These are phyloP conservation scores for Myioborus miniatus DNA, from an alignment of 2,797 vertebrate genomes.

Conservation along the genomic window DNA sequence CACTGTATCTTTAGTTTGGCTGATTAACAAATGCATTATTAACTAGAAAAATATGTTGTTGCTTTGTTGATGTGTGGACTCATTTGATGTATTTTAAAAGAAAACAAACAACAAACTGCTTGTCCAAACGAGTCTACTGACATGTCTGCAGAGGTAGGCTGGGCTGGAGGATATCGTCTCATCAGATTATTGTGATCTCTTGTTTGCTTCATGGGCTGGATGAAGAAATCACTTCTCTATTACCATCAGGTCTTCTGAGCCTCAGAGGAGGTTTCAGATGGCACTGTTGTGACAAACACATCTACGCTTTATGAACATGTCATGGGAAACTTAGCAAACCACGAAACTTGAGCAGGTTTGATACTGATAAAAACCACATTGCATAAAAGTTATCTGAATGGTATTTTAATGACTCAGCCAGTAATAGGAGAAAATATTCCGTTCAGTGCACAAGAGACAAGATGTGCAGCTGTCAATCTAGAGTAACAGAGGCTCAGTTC, in stretches of 20 bases:
- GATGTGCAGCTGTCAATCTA: not conserved
- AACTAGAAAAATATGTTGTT: slow-evolving; percentile 47
- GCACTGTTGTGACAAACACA: not conserved
- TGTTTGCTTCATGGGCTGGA: slow-evolving; percentile 9
- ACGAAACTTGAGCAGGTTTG: not conserved
- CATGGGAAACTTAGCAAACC: not conserved
- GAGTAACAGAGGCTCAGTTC: not conserved
- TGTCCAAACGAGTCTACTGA: slow-evolving; percentile 49
- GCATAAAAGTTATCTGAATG: not conserved
- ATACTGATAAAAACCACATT: not conserved
- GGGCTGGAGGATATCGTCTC: slow-evolving; percentile 7
- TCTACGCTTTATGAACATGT: not conserved
- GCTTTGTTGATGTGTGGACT: slow-evolving; percentile 42
- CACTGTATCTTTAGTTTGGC: slow-evolving; percentile 25
- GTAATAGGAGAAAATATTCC: not conserved
- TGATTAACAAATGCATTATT: slow-evolving; percentile 19
- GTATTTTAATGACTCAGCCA: not conserved
- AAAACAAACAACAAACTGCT: slow-evolving; percentile 54
- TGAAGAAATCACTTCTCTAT: slow-evolving; percentile 48
- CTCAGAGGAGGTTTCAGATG: slow-evolving; percentile 7
- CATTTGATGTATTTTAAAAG: slow-evolving; percentile 58
- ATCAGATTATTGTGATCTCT: slow-evolving; percentile 43
- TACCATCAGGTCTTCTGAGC: not conserved
- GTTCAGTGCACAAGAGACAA: not conserved
- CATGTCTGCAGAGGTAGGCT: slow-evolving; percentile 17